Conservation (phyloP, 92 coral and sea anemone genomes). For the Palythoa caribaeorum region DNA sequence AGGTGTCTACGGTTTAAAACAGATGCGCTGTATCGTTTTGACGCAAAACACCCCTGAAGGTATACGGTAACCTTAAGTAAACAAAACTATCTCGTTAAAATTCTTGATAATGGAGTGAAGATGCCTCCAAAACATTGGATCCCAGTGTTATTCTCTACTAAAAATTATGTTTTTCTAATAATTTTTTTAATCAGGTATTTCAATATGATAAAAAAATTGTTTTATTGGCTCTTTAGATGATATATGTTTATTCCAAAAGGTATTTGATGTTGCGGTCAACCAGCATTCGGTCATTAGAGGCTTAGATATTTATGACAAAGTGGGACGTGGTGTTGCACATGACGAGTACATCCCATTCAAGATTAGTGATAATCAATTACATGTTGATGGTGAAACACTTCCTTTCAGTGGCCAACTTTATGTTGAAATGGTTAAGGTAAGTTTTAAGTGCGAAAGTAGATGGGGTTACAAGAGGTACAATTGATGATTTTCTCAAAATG, state of each 20-base stretch:
- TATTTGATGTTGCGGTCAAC: constrained; percentile 95
- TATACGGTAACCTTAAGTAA: too few relatives aligned
- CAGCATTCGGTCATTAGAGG: constrained; percentile 89
- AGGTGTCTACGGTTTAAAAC: too few relatives aligned
- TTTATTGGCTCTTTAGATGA: not conserved
- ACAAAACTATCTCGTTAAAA: too few relatives aligned
- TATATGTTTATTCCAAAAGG: constrained; percentile 56
- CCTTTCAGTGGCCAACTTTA: constrained; percentile 84
- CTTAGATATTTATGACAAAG: constrained; percentile 98
- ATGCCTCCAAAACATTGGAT: too few relatives aligned
- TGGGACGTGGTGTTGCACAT: constrained; percentile 92
- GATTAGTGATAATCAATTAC: constrained; percentile 78
- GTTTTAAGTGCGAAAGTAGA: not conserved
- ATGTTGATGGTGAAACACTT: constrained; percentile 74
- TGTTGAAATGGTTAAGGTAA: constrained; percentile 95
- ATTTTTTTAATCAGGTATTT: too few relatives aligned
- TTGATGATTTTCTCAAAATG: not conserved
- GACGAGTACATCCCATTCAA: constrained; percentile 95
- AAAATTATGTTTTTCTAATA: too few relatives aligned
- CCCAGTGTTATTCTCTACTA: too few relatives aligned
- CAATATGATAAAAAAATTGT: too few relatives aligned
- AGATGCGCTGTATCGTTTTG: too few relatives aligned
- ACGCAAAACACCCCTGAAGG: too few relatives aligned
- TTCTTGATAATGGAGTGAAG: too few relatives aligned
- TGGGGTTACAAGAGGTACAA: not conserved